Conservation (phyloP, 1,140 invertebrate genomes). For the Drosophila malerkotliana region DNA sequence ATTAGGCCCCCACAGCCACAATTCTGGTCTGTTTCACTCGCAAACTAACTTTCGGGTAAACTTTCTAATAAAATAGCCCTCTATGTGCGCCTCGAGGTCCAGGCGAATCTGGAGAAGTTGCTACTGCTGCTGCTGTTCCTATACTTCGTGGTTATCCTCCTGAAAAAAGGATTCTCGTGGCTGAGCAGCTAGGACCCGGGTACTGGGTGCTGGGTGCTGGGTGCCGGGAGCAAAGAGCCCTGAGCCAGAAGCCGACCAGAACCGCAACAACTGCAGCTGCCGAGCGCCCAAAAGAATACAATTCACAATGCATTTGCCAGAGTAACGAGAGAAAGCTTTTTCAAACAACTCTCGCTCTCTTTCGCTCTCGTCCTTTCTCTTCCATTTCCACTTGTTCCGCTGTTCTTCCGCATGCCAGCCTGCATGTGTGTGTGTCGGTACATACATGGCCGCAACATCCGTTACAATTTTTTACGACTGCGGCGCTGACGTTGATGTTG, state of each 20-base stretch:
- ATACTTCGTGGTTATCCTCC: slow-evolving; percentile 21
- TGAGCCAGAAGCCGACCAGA: slow-evolving; percentile 21
- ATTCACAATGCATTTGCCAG: slow-evolving; percentile 60
- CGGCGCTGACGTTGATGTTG: slow-evolving; percentile 72
- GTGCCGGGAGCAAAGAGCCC: not conserved
- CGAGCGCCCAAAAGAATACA: slow-evolving; percentile 30
- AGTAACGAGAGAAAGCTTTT: slow-evolving; percentile 55
- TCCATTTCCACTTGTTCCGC: slow-evolving; percentile 76
- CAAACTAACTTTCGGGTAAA: slow-evolving; percentile 74
- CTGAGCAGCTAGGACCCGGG: slow-evolving; percentile 28
- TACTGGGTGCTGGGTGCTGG: no score
- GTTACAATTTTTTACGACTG: slow-evolving; percentile 81
- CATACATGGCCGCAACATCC: slow-evolving; percentile 76
- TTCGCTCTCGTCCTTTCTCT: slow-evolving; percentile 21
- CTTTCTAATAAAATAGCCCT: slow-evolving; percentile 80
- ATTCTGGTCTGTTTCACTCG: slow-evolving; percentile 69
- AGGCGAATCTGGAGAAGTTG: slow-evolving; percentile 8
- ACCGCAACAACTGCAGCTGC: slow-evolving; percentile 55
- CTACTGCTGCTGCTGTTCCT: slow-evolving; percentile 28
- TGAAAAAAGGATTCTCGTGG: slow-evolving; percentile 33
- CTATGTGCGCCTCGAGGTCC: slow-evolving; percentile 44
- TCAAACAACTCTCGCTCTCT: slow-evolving; percentile 22
- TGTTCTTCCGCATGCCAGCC: slow-evolving; percentile 7
- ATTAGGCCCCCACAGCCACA: slow-evolving; percentile 58
- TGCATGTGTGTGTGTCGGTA: slow-evolving; percentile 21